phyloP scores from a whole-genome alignment of 2,113 vertebrate genomes.

The Gymnogyps californianus region DNA sequence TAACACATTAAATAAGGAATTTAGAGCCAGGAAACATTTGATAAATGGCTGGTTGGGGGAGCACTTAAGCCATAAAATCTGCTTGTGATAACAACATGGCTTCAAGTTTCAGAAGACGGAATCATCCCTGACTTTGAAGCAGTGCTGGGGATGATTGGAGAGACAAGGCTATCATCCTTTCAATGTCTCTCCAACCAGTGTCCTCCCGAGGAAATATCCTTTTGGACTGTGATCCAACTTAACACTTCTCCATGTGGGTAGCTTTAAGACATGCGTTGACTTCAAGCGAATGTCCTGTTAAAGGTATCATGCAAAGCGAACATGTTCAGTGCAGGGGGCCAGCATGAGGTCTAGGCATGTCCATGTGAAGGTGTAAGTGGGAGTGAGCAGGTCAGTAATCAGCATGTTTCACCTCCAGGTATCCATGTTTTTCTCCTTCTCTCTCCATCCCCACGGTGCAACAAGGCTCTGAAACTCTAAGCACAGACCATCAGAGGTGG shows the following conservation, averaged over 20 bases:
- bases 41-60: conserved; percentile 53
- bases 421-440: neutral
- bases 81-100: neutral
- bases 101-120: neutral
- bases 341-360: neutral
- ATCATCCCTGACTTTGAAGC: neutral
- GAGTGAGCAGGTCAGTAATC: neutral
- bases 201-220: neutral
- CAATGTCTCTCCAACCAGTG: neutral
- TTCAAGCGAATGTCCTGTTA: neutral
- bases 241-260: neutral
- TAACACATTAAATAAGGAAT: conserved; percentile 60
- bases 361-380: neutral
- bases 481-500: neutral
- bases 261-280: neutral
- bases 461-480: neutral
- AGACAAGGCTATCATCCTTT: neutral
- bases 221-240: no score
- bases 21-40: conserved; percentile 35
- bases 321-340: neutral
- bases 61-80: conserved; percentile 24
- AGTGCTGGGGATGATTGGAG: neutral
- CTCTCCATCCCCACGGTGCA: neutral
- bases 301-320: neutral
- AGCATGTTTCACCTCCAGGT: neutral